Conservation (phyloP, 2,113 vertebrate genomes). For the Dasyurus viverrinus region DNA sequence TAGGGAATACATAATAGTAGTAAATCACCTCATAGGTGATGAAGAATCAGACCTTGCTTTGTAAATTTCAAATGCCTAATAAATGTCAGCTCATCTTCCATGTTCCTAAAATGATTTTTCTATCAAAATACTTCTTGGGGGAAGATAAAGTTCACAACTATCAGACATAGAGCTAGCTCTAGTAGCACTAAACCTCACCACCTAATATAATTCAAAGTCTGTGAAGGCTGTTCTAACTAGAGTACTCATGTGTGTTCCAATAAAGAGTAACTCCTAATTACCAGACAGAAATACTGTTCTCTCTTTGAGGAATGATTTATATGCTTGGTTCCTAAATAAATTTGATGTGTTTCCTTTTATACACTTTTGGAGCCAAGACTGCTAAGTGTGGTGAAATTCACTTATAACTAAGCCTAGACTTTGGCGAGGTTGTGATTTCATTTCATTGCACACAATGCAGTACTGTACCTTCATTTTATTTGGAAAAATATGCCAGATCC, state of each 20-base stretch:
- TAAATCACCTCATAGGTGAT: not conserved
- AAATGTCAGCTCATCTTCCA: not conserved
- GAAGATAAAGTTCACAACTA: not conserved
- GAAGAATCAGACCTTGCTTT: not conserved
- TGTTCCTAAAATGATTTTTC: not conserved
- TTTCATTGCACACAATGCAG: slow-evolving; percentile 46
- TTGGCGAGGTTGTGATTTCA: not conserved
- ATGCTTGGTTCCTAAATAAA: slow-evolving; percentile 69
- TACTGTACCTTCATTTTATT: slow-evolving; percentile 63
- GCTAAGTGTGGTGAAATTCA: slow-evolving; percentile 52
- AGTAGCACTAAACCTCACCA: not conserved
- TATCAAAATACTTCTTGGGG: not conserved
- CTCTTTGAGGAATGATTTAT: slow-evolving; percentile 58
- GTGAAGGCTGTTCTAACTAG: not conserved
- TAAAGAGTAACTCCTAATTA: slow-evolving; percentile 58
- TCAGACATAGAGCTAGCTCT: not conserved
- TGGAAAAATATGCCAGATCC: slow-evolving; percentile 42
- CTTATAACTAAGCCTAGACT: slow-evolving; percentile 44
- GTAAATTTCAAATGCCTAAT: not conserved
- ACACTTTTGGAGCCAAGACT: slow-evolving; percentile 51
- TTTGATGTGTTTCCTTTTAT: slow-evolving; percentile 59
- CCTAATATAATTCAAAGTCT: not conserved
- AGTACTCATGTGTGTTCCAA: slow-evolving; percentile 48
- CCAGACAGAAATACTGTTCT: slow-evolving; percentile 49
- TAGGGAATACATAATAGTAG: not conserved